Evolutionary conservation across 2,797 vertebrate species (phyloP), one percentile per base, ranked within the genome.

Genomic region (Cyprinodon diabolis): DNA sequence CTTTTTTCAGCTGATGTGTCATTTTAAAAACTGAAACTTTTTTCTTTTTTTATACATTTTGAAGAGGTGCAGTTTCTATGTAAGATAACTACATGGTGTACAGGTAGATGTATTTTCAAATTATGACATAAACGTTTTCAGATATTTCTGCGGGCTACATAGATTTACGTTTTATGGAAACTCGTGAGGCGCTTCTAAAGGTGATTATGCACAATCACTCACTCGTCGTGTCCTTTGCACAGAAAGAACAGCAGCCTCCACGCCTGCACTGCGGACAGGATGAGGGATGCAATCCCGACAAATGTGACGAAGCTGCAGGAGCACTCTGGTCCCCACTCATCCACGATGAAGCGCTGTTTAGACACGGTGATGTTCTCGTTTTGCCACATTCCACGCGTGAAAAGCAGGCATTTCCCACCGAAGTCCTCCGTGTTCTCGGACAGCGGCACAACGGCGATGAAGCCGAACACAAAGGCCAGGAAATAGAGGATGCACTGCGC

Each of bases 151-250:
- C 56, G 72, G 54, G 67, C 78, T 37, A 40, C 66, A 58, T 14
- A 37, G 14, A 35, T 15, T 8, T 30, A 17, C 0, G 15, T 17
- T 60, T 35, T n/a, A 62, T 9, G 60, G 12, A 45, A 23, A 65
- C 12, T 12, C 4, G 30, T 30, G 30, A 3, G 30, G 30, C 30
- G 30, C 30, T 30, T 30, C 30, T 30, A 30, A 30, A 30, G 6
- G 37, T 52, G 62, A 51, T 49, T 11, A 58, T 52, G 25, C 48
- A 77, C 15, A 14, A 45, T 74, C 90, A 96, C 98, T 99, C 93
- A 99, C 98, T 98, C 97, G 87, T 98, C 97, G 70, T 97, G 97
- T 79, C 98, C 98, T 93, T 98, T 98, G 95, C 97, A 99, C 85
- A 99, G 95, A 70, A 97, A 94, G 95, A 97, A 96, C 68, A 99